phyloP scores from a whole-genome alignment of 30 jellyfish, hydroid and myxozoan genomes.

The Hydra vulgaris region DNA sequence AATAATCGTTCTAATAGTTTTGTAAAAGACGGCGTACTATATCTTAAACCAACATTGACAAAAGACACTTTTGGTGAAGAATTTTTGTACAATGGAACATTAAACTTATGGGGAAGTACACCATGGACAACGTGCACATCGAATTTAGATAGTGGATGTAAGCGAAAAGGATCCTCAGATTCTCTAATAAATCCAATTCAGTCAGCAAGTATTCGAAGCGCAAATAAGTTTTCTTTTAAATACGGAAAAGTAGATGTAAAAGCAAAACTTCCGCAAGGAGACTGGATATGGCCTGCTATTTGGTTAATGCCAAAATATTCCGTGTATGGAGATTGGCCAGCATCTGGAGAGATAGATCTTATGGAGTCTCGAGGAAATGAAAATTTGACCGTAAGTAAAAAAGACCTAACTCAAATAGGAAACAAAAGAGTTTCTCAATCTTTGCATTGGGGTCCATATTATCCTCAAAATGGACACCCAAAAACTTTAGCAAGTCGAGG shows the following conservation, averaged over 20 bases:
- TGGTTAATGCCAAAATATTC: slow-evolving; percentile 61
- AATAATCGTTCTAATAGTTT: slow-evolving; percentile 67
- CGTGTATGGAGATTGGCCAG: slow-evolving; percentile 82
- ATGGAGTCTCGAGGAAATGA: slow-evolving; percentile 68
- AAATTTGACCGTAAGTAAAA: not conserved
- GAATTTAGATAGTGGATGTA: slow-evolving; percentile 52
- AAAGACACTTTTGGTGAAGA: slow-evolving; percentile 55
- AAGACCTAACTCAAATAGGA: slow-evolving; percentile 42
- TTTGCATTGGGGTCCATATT: slow-evolving; percentile 78
- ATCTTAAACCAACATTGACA: slow-evolving; percentile 61
- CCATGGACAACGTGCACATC: slow-evolving; percentile 60
- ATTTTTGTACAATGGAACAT: slow-evolving; percentile 36
- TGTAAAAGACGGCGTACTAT: slow-evolving; percentile 54
- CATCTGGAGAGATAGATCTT: slow-evolving; percentile 74
- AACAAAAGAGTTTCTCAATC: slow-evolving; percentile 45
- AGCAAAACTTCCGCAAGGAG: slow-evolving; percentile 72
- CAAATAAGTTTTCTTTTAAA: slow-evolving; percentile 50
- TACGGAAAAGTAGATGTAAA: slow-evolving; percentile 58
- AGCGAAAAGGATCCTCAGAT: slow-evolving; percentile 33
- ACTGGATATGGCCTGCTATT: slow-evolving; percentile 83
- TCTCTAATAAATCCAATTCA: slow-evolving; percentile 52
- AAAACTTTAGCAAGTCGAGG: slow-evolving; percentile 37
- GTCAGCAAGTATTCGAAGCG: slow-evolving; percentile 51
- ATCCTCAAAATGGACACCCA: slow-evolving; percentile 30
- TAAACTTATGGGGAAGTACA: slow-evolving; percentile 48